Base-by-base conservation (phyloP, 2,113 vertebrate species). In the Columba janthina region DNA sequence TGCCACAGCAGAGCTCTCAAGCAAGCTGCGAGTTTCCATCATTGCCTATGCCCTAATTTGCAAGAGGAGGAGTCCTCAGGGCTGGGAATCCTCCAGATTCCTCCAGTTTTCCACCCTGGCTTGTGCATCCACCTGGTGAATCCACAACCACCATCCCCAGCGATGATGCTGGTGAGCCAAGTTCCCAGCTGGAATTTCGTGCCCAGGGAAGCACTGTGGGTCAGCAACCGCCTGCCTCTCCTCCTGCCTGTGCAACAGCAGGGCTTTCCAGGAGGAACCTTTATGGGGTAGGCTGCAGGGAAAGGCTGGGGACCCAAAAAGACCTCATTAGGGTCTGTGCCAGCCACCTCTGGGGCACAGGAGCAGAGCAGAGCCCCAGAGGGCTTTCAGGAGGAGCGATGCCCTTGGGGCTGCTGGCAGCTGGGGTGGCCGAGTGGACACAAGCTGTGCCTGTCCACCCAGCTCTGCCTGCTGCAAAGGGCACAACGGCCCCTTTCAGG, bases 401-500 rank as follows among this genome's bases (percentile, higher is more conserved):
- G 66, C 26, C 74, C 53, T 73, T 66, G 15, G 34, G 58, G 64
- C 61, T 70, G 69, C 76, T 42, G 89, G 87, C 77, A 70, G 72
- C 2, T 1, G 3, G 44, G n/a, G 12, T 2, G 64, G 46, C 54
- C 3, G 25, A 70, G 31, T 1, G 1, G 3, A 36, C 22, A 57
- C 64, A 88, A 46, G 32, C 69, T 40, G 70, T 42, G 74, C 36
- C 67, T 73, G 75, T 76, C 40, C 12, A 10, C 25, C 38, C 62
- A 20, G 75, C 81, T 87, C 74, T 9, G 13, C 56, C 77, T 1
- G 0, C 67, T 57, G 72, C 82, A 70, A 46, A 65, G 42, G 90
- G 38, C 88, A 95, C 95, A 94, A 93, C 8, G 0, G 64, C 53
- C 65, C 61, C 79, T 94, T 95, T 94, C 92, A 94, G 51, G 40